Evolutionary conservation across 2,113 vertebrate genomes (phyloP), one percentile per base, ranked within the genome.

Genomic region (Cyprinodon tularosa): DNA sequence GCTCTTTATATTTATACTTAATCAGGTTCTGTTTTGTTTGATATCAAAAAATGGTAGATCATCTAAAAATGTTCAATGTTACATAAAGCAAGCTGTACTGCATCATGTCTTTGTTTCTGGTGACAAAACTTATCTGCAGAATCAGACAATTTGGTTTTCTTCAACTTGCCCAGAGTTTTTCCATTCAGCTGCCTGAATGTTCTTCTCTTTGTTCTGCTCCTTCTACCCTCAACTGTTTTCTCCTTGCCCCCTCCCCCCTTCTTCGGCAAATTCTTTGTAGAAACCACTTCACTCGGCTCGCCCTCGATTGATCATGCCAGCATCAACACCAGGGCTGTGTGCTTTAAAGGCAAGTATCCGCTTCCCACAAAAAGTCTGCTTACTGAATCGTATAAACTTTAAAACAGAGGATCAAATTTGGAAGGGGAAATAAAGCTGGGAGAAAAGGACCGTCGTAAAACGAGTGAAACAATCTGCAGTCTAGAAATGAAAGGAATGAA

Each of bases 81-180:
- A 9, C 50, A 8, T 74, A 71, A 66, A 65, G 59, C 38, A 12
- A 40, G 20, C 39, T 72, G 42, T 40, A 61, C 45, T 74, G 71
- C 80, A 84, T 87, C 48, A 77, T 59, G 4, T n/a, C 76, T 12
- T 7, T 29, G 60, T 68, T 57, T 72, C 83, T 48, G 15, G 59
- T 80, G n/a, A 77, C 65, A 66, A 66, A 74, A 86, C 72, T 66
- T 61, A 20, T 20, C 65, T 45, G 66, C 66, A 62, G 72, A 48
- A 60, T 12, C 9, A 61, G 8, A 40, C 4, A 0, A 71, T 12
- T 42, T 53, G 17, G 17, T 20, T 53, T 4, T 45, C 11, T 64
- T 77, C 45, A 29, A 42, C 53, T 76, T n/a, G 0, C 36, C 84
- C 39, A 36, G 3, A 50, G 39, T 78, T 71, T 82, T 62, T 29